Evolutionary conservation across 2,113 vertebrate species (phyloP).

Genomic region (Panthera leo): DNA sequence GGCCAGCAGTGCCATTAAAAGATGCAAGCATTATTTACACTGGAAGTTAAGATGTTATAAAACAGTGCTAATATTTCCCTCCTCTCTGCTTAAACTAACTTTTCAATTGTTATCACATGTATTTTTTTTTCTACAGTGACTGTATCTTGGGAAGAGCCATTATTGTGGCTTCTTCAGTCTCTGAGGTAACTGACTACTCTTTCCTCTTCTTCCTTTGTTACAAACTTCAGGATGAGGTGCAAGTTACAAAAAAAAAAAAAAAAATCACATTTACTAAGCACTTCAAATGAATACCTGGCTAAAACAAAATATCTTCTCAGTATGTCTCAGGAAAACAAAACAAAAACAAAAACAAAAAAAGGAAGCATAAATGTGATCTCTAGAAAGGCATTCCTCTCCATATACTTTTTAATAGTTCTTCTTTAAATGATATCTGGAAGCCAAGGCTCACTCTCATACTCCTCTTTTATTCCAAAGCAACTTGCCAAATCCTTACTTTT

Average conservation of each 20-base stretch:
- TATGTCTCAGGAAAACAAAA: not conserved
- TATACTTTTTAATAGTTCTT: not conserved
- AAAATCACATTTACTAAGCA: not conserved
- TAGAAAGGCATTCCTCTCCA: not conserved
- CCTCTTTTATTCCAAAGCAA: not conserved
- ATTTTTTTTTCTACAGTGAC: not conserved
- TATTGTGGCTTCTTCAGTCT: not conserved
- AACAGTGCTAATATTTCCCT: not conserved
- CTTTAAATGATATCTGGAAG: not conserved
- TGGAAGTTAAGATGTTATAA: not conserved
- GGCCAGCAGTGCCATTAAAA: not conserved
- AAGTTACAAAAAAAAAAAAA: not conserved
- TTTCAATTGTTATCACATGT: not conserved
- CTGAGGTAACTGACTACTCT: not conserved
- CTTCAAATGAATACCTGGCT: not conserved
- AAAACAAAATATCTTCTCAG: not conserved
- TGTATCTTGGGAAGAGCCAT: not conserved
- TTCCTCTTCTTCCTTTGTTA: not conserved
- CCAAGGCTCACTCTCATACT: not conserved
- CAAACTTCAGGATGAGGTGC: not conserved
- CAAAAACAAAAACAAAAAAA: not conserved
- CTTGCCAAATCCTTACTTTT: not conserved
- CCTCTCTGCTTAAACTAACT: not conserved
- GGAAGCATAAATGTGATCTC: not conserved
- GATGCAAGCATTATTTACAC: not conserved